phyloP scores from a whole-genome alignment of 2,113 vertebrate genomes.

The Phrynocephalus versicolor region DNA sequence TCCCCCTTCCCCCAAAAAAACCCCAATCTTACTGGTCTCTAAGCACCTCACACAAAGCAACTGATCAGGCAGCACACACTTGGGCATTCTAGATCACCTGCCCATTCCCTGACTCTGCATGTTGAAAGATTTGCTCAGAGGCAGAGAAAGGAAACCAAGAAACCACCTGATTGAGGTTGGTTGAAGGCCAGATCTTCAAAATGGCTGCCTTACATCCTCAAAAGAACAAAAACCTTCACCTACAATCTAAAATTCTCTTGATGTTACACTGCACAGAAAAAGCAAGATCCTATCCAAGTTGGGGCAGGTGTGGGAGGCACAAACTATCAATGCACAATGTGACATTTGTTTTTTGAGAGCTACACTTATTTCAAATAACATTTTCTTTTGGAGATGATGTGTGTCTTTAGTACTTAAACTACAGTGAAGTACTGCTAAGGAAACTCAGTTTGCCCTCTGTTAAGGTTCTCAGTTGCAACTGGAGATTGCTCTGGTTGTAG shows the following conservation, averaged over 20 bases:
- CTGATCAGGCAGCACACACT: fast-evolving
- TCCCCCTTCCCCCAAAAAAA: neutral
- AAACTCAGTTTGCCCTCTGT: neutral
- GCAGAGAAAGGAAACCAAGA: too few relatives aligned
- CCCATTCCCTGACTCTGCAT: too few relatives aligned
- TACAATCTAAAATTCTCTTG: neutral
- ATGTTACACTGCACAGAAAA: neutral
- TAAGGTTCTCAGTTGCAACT: neutral
- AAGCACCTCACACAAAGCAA: neutral
- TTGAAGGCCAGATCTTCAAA: slow-evolving; percentile 2
- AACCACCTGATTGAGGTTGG: too few relatives aligned
- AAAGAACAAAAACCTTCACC: neutral
- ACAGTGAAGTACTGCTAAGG: neutral
- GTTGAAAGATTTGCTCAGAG: too few relatives aligned
- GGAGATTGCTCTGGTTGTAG: neutral
- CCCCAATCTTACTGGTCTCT: neutral
- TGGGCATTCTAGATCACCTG: neutral
- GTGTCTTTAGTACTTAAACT: neutral
- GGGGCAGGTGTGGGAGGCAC: too few relatives aligned
- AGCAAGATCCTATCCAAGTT: too few relatives aligned
- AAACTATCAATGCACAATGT: neutral
- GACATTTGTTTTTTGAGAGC: neutral
- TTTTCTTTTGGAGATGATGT: neutral
- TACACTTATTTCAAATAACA: neutral
- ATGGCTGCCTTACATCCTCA: neutral